Conservation (phyloP, 2,888 invertebrate genomes). For the Synergus umbraculus region DNA sequence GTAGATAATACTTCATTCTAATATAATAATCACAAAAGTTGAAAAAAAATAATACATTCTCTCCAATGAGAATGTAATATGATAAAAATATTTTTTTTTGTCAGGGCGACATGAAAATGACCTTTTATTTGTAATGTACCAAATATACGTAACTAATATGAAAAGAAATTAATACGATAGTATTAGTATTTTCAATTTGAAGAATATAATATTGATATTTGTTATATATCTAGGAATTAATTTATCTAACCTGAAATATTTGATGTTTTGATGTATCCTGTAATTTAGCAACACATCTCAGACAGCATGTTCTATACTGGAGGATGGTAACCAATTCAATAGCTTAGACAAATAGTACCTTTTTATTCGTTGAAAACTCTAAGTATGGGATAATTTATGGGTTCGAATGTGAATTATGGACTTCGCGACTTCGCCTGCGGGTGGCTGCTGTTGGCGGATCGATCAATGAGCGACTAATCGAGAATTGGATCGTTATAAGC, state of each 20-base stretch:
- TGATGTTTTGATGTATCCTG: neutral
- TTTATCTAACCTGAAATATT: neutral
- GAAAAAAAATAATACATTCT: too few species aligned
- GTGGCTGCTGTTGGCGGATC: conserved; percentile 4
- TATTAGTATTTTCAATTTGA: too few species aligned
- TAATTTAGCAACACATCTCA: neutral
- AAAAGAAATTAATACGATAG: too few species aligned
- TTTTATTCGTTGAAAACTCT: neutral
- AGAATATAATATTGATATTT: too few species aligned
- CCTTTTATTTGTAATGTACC: too few species aligned
- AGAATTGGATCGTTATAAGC: conserved; percentile 2
- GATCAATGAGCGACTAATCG: conserved; percentile 11
- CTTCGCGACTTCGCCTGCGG: neutral
- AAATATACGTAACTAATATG: too few species aligned
- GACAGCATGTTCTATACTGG: neutral
- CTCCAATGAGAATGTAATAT: too few species aligned
- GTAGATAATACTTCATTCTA: too few species aligned
- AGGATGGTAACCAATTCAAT: neutral
- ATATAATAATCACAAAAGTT: too few species aligned
- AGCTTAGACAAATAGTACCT: neutral
- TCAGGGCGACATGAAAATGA: too few species aligned
- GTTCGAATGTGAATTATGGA: neutral
- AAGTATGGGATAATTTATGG: neutral
- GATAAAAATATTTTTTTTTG: too few species aligned
- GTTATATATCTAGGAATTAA: too few species aligned